Conservation (phyloP, 1,140 invertebrate species). For the Himalopsyche phryganea region DNA sequence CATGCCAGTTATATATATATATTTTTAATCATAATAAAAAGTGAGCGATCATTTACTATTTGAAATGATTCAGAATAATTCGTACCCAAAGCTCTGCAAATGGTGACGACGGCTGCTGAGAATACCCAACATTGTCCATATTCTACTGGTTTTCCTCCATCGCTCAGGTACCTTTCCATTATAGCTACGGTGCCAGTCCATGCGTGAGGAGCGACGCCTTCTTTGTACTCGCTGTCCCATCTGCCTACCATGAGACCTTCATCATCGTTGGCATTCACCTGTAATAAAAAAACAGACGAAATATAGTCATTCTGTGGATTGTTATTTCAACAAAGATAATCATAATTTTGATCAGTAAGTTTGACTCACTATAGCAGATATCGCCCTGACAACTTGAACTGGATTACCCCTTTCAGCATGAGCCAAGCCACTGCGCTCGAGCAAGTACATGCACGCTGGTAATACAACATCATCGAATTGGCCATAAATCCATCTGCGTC, state of each 20-base stretch:
- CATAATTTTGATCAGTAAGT: no score
- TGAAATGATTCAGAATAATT: no score
- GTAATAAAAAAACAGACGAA: conserved; percentile 32
- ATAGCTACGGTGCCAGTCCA: conserved; percentile 72
- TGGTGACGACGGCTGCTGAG: conserved; percentile 66
- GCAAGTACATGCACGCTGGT: conserved; percentile 60
- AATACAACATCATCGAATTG: conserved; percentile 69
- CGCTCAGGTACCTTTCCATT: conserved; percentile 62
- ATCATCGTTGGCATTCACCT: conserved; percentile 62
- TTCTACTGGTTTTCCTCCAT: conserved; percentile 64
- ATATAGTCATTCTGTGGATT: no score
- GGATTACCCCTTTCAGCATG: conserved; percentile 66
- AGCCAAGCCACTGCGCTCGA: conserved; percentile 59
- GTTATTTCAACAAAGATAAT: no score
- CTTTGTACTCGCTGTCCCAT: conserved; percentile 70
- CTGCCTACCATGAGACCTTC: conserved; percentile 66
- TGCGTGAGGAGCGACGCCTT: conserved; percentile 61
- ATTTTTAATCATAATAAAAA: not conserved
- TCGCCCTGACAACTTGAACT: conserved; percentile 63
- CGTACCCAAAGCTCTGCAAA: conserved; percentile 59
- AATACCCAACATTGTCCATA: conserved; percentile 85
- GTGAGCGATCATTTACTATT: conserved; percentile 29
- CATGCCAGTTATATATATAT: not conserved
- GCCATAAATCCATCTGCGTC: conserved; percentile 72
- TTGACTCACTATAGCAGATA: conserved; percentile 65